Evolutionary conservation across 2,888 invertebrate species (phyloP).

Genomic region (Chymomyza fuscimana): DNA sequence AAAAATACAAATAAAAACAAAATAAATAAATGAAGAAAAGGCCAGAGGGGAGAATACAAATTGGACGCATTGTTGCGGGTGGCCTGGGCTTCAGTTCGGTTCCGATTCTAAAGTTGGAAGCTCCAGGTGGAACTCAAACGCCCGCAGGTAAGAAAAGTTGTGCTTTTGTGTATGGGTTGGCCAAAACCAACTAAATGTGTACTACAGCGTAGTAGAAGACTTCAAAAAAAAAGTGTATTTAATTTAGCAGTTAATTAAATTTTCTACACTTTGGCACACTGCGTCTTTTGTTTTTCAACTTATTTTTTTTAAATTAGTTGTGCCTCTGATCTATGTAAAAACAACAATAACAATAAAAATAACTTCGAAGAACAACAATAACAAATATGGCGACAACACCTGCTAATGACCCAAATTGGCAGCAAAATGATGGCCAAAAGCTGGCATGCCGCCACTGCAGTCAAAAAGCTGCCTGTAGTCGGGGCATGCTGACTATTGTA

Average conservation of each 20-base stretch:
- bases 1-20: slow-evolving; percentile 60
- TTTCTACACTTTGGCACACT: slow-evolving; percentile 50
- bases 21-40: slow-evolving; percentile 31
- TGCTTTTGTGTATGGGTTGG: neutral
- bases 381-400: slow-evolving; percentile 48
- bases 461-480: neutral
- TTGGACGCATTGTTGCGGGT: neutral
- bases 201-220: no score
- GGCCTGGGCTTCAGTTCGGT: neutral
- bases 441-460: slow-evolving; percentile 42
- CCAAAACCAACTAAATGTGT: neutral
- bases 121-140: slow-evolving; percentile 1
- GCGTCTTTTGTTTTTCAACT: neutral
- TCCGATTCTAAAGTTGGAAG: neutral
- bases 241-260: slow-evolving; percentile 75
- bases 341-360: slow-evolving; percentile 24
- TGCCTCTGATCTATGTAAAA: neutral
- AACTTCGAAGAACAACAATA: slow-evolving; percentile 22
- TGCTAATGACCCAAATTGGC: slow-evolving; percentile 67
- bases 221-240: slow-evolving; percentile 53
- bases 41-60: neutral
- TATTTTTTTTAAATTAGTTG: neutral
- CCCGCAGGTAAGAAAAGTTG: neutral
- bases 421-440: neutral
- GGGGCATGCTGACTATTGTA: no score